phyloP scores from a whole-genome alignment of 2,797 vertebrate genomes.

The Peromyscus aztecus region DNA sequence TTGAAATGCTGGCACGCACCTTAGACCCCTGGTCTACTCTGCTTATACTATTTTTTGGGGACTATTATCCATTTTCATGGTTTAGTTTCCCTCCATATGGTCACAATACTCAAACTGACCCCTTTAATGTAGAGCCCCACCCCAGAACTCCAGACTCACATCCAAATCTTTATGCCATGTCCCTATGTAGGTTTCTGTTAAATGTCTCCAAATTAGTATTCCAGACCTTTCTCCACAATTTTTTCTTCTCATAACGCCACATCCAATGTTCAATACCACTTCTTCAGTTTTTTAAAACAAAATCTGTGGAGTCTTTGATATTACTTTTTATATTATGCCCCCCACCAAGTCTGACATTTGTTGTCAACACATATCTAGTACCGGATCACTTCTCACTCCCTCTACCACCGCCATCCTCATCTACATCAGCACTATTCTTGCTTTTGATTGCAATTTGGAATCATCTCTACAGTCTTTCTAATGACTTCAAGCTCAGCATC shows the following conservation, averaged over 20 bases:
- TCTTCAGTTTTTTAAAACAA: background rate
- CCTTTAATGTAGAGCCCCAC: background rate
- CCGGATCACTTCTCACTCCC: background rate
- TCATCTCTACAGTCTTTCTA: background rate
- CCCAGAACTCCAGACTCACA: slow-evolving; percentile 5
- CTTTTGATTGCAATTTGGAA: background rate
- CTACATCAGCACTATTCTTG: background rate
- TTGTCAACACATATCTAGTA: background rate
- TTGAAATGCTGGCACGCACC: background rate
- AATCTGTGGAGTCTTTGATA: background rate
- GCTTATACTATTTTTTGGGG: background rate
- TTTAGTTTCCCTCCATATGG: background rate
- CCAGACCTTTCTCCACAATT: background rate
- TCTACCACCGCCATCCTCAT: background rate
- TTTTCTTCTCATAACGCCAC: background rate
- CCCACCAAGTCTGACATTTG: background rate
- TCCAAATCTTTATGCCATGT: background rate
- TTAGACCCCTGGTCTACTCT: background rate
- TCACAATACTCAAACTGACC: background rate
- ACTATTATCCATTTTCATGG: background rate
- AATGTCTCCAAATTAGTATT: background rate
- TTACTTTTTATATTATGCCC: background rate
- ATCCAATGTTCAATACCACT: background rate
- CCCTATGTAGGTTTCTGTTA: background rate
- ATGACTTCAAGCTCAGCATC: too few relatives aligned